These are phyloP conservation scores for Monopis laevigella DNA, from an alignment of 2,888 invertebrate genomes.

Conservation along the genomic window DNA sequence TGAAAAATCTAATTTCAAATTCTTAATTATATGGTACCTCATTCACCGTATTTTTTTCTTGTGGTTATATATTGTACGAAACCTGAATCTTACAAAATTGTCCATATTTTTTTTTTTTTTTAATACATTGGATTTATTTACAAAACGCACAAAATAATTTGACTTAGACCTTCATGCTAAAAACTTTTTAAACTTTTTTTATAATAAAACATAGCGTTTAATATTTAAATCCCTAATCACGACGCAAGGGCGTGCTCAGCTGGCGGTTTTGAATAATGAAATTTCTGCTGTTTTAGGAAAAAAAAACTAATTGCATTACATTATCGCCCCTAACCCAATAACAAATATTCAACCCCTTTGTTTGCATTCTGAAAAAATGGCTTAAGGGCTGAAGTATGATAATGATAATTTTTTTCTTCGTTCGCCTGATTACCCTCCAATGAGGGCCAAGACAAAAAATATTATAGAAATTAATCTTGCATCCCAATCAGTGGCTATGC, in stretches of 20 bases:
- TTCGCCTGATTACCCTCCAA: conserved; percentile 60
- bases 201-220: no score
- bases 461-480: conserved; percentile 60
- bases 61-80: no score
- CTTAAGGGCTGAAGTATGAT: conserved; percentile 64
- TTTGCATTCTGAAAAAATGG: conserved; percentile 60
- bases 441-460: conserved; percentile 62
- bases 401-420: conserved; percentile 57
- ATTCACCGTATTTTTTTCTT: no score
- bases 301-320: conserved; percentile 63
- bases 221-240: conserved; percentile 38
- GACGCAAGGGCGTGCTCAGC: conserved; percentile 51
- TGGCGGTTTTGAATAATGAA: conserved; percentile 62
- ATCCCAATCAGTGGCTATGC: conserved; percentile 58
- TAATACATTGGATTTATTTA: no score
- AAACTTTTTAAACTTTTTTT: no score
- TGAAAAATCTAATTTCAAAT: no score
- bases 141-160: no score
- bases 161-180: no score
- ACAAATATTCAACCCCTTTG: conserved; percentile 62
- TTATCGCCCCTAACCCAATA: conserved; percentile 66
- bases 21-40: no score
- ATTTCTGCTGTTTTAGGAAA: conserved; percentile 40
- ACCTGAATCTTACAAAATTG: no score
- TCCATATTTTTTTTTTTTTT: no score